Evolutionary conservation across 2,797 vertebrate species (phyloP), one percentile per base, ranked within the genome.

Genomic region (Varecia variegata): DNA sequence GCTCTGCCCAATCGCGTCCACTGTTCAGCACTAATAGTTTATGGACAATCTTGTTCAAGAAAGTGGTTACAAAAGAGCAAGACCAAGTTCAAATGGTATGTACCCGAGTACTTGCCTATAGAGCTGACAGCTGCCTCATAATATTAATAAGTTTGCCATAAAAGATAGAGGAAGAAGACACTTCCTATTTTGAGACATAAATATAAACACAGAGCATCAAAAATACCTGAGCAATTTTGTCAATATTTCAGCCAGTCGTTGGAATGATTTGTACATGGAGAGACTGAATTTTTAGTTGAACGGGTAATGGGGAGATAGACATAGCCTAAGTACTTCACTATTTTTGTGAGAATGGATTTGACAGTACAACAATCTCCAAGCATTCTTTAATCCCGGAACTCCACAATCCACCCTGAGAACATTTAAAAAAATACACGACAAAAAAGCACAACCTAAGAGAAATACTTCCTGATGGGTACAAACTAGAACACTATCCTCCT

Each of bases 401-500:
- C 35, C 14, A n/a, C 40, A 93, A 45, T 52, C 5, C 40, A 79
- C 23, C 21, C 43, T 43, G 62, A 65, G 73, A 96, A 92, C 62
- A 95, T 68, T 87, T 20, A 50, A 5, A 68, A 62, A 96, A 83
- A 82, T 40, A 43, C 43, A 11, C 21, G 62, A 54, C 13, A 47
- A 9, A 56, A 54, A 71, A 35, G 14, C 7, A 20, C 11, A 30
- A 0, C 65, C 21, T 27, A 27, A n/a, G 21, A 32, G 62, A 74
- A 90, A 67, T 70, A 67, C 71, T 94, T 94, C 74, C 76, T 70
- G 68, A 90, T 73, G 35, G 85, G 17, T 92, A 90, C 40, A 94
- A 85, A 43, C 83, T 52, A 93, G 83, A 70, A 96, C 88, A 27
- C 40, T 80, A 58, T 8, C 65, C 58, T 96, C 45, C 88, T 93